Evolutionary conservation across 2,888 invertebrate genomes (phyloP).

Genomic region (Parelbella ahira): DNA sequence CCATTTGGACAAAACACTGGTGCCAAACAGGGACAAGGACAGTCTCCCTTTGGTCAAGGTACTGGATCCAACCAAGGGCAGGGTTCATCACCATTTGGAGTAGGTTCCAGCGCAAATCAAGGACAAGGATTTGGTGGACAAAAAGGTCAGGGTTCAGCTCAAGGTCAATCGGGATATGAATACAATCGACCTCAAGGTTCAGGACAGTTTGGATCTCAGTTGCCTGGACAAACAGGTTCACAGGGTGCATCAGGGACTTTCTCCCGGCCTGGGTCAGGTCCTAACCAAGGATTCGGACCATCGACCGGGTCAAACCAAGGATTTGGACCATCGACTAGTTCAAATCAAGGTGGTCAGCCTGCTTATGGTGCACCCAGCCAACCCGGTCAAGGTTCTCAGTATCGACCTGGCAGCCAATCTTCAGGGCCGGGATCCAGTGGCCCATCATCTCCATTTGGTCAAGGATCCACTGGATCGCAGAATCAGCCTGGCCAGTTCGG

Average conservation of each 20-base stretch:
- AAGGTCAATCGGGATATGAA: slow-evolving; percentile 32
- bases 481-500: slow-evolving; percentile 15
- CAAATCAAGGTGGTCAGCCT: slow-evolving; percentile 5
- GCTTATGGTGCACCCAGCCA: slow-evolving; percentile 5
- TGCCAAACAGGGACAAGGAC: slow-evolving; percentile 8
- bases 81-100: background rate
- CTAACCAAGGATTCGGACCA: slow-evolving; percentile 30
- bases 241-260: slow-evolving; percentile 18
- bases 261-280: slow-evolving; percentile 18
- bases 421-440: slow-evolving; percentile 14
- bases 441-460: slow-evolving; percentile 28
- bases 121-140: background rate
- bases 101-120: background rate
- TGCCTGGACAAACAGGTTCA: slow-evolving; percentile 13
- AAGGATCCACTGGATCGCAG: slow-evolving; percentile 26
- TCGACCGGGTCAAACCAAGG: background rate
- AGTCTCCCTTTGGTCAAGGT: slow-evolving; percentile 4
- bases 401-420: slow-evolving; percentile 13
- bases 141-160: slow-evolving; percentile 5
- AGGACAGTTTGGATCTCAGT: slow-evolving; percentile 8
- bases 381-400: slow-evolving; percentile 22
- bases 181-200: slow-evolving; percentile 32
- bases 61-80: background rate
- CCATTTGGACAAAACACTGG: slow-evolving; percentile 17
- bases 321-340: background rate